Evolutionary conservation across 92 coral and sea anemone genomes (phyloP), one percentile per base, ranked within the genome.

Genomic region (Actinernus sp.): DNA sequence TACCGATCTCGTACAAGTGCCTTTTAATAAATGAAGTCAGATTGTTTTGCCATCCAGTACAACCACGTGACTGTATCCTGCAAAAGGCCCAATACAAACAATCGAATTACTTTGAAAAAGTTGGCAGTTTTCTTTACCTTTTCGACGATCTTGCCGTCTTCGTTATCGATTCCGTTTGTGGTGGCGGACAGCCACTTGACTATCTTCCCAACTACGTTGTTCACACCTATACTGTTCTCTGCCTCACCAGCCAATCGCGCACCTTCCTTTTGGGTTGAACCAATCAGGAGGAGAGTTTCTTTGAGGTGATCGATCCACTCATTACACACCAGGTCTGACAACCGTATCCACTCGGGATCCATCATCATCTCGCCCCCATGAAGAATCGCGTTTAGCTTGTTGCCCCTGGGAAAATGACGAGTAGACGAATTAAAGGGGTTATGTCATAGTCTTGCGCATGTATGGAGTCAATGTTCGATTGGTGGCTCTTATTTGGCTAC

Each of bases 271-370:
- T 83, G 72, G 0, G 87, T 76, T 0, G 97, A 91, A 36, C 98
- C 98, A 74, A 94, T 94, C 76, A 94, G 55, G 31, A 38, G 61
- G 50, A 79, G 65, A 0, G 78, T 66, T 39, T 58, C 90, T 23
- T 64, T 76, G 77, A 91, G 83, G 73, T 74, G 88, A 19, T 94
- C 95, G 2, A 59, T 29, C 98, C 97, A 94, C 14, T 94, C 97
- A 16, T 83, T 82, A 40, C 98, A 48, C 22, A 94, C 48, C 36
- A 73, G 67, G 49, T 94, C 95, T 33, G 90, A 71, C 39, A 94
- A 78, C 12, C 95, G 92, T 37, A 94, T 91, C 98, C 98, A 94
- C 27, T 94, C 98, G 1, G 97, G 62, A 51, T 94, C 98, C 1
- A 78, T 74, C 49, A 94, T 71, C 72, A 61, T 75, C 21, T 91